Evolutionary conservation across 2,113 vertebrate species (phyloP).

Genomic region (Heterocephalus glaber): DNA sequence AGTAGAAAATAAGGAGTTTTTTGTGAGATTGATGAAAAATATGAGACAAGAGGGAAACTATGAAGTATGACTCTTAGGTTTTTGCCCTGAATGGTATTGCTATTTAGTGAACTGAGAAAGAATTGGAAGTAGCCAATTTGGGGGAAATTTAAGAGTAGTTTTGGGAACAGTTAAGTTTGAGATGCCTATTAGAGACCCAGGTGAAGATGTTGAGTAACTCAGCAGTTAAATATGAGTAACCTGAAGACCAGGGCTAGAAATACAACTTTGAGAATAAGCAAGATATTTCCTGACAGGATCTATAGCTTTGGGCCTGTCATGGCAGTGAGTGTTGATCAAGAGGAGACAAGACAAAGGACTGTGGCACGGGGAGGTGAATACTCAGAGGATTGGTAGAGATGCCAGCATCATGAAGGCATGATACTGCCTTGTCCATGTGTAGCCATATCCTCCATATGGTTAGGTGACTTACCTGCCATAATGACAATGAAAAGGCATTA

Average conservation of each 20-base stretch:
- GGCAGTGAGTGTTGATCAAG: background rate
- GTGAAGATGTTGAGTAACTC: background rate
- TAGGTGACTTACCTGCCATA: background rate
- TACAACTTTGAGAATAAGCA: background rate
- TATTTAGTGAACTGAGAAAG: constrained; percentile 1
- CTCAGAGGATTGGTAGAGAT: background rate
- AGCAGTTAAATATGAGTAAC: background rate
- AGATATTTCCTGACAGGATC: background rate
- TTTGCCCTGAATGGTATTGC: background rate
- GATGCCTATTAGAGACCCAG: background rate
- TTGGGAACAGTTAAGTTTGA: background rate
- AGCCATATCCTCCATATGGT: background rate
- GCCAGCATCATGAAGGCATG: background rate
- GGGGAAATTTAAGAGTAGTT: background rate
- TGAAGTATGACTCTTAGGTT: background rate
- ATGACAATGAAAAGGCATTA: background rate
- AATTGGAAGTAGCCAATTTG: background rate
- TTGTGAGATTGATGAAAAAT: background rate
- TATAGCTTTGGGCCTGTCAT: background rate
- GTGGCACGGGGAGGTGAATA: no score
- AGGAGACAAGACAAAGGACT: background rate
- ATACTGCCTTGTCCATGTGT: background rate
- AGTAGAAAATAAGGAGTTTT: background rate
- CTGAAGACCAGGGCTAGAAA: background rate
- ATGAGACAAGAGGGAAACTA: background rate